Percentiles rank a stretch among this genome's conserved stretches.
These are phyloP conservation scores for Sorex araneus DNA, from an alignment of 2,113 vertebrate species.

Conservation along the genomic window DNA sequence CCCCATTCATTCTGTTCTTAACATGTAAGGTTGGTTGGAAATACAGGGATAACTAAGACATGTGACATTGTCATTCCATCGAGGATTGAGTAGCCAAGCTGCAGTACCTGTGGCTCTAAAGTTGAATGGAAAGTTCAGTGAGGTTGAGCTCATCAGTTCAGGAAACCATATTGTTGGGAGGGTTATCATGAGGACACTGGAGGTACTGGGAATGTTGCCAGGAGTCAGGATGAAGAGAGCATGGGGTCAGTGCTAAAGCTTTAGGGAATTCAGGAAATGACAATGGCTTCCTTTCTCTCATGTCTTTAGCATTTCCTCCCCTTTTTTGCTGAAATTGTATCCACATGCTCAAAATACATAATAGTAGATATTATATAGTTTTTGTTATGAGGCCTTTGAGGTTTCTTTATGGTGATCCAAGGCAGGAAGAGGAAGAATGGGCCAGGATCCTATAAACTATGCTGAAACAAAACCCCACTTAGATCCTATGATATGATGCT, in stretches of 20 bases:
- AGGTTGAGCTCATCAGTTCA: neutral
- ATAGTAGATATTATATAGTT: neutral
- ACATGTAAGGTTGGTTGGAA: neutral
- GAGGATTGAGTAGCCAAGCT: neutral
- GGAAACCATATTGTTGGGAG: neutral
- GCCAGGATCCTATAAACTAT: neutral
- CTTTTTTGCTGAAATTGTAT: neutral
- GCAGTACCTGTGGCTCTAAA: neutral
- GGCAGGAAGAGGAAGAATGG: neutral
- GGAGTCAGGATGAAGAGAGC: neutral
- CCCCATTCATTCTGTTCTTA: constrained; percentile 35
- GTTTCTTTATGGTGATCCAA: neutral
- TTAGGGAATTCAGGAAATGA: neutral
- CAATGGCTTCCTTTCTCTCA: neutral
- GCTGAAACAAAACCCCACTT: neutral
- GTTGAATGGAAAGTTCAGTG: neutral
- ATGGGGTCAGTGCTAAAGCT: neutral
- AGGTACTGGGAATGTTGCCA: neutral
- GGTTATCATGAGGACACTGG: neutral
- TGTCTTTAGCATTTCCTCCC: neutral
- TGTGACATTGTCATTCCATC: too few relatives aligned
- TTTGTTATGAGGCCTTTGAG: neutral
- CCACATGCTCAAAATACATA: neutral
- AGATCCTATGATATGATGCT: neutral
- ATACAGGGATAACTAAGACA: neutral